Evolutionary conservation across 92 coral and sea anemone genomes (phyloP).

Genomic region (Actinostola sp.): DNA sequence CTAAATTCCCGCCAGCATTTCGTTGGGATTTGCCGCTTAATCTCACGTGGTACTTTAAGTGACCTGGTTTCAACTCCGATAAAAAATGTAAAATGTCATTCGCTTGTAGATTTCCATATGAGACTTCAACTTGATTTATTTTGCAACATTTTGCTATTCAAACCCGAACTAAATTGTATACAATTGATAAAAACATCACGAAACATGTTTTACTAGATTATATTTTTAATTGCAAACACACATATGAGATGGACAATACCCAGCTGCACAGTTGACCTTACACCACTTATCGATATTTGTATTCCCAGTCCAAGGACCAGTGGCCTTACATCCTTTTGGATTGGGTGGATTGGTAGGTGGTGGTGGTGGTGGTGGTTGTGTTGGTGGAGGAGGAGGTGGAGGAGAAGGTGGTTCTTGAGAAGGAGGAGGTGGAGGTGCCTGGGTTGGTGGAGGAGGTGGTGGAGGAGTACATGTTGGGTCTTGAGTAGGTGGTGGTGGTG

Average conservation of each 20-base stretch:
- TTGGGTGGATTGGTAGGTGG: conserved; percentile 26
- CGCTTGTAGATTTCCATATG: too few species aligned
- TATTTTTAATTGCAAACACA: conserved; percentile 53
- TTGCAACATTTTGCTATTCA: too few species aligned
- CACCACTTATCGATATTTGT: conserved; percentile 70
- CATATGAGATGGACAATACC: conserved; percentile 55
- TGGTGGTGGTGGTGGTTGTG: conserved; percentile 29
- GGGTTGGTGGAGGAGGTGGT: conserved; percentile 26
- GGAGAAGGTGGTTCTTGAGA: conserved; percentile 10
- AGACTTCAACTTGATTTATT: too few species aligned
- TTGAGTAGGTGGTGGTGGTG: conserved; percentile 34
- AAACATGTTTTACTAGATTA: too few species aligned
- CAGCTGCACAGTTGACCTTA: conserved; percentile 54
- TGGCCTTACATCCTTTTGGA: conserved; percentile 48
- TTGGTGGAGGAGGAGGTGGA: conserved; percentile 21
- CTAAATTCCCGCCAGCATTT: too few species aligned
- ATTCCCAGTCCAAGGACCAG: conserved; percentile 56
- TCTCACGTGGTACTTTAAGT: too few species aligned
- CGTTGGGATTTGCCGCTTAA: too few species aligned
- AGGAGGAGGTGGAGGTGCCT: conserved; percentile 30
- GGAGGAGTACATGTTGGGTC: conserved; percentile 23
- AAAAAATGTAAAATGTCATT: too few species aligned
- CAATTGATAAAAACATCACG: too few species aligned
- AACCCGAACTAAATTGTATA: too few species aligned
- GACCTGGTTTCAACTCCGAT: too few species aligned